Conservation (phyloP, 2,797 vertebrate genomes). For the Sebastes minor region DNA sequence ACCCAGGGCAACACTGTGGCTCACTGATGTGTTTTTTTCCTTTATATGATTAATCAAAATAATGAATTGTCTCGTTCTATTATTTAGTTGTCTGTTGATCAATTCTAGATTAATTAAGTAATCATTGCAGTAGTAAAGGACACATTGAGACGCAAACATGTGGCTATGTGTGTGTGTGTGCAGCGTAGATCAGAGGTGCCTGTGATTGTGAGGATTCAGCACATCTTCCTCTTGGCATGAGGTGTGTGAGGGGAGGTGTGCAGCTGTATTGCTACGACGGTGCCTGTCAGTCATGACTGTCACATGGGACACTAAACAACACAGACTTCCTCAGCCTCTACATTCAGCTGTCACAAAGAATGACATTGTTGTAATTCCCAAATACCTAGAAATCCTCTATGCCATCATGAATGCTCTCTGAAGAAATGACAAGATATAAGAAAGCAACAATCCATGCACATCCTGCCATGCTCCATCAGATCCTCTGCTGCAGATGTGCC, state of each 20-base stretch:
- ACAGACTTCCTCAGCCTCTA: background rate
- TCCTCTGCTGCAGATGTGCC: slow-evolving; percentile 24
- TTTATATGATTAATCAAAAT: background rate
- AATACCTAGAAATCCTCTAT: background rate
- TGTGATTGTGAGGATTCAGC: slow-evolving; percentile 17
- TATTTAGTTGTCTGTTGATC: background rate
- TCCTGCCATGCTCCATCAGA: slow-evolving; percentile 9
- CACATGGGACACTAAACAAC: background rate
- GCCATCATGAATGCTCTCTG: background rate
- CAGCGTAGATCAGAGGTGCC: background rate
- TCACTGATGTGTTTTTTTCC: background rate
- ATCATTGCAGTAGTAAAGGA: background rate
- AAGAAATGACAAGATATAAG: background rate
- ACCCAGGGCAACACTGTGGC: background rate
- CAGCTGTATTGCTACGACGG: background rate
- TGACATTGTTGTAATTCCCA: background rate
- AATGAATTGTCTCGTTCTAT: background rate
- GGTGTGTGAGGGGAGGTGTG: background rate
- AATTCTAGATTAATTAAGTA: background rate
- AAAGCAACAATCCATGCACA: background rate
- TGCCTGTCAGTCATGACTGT: slow-evolving; percentile 11
- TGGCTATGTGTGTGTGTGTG: background rate
- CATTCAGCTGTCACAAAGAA: background rate
- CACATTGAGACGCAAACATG: background rate
- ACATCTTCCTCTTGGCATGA: slow-evolving; percentile 1